Conservation (phyloP, 2,797 vertebrate species). For the Intellagama lesueurii region DNA sequence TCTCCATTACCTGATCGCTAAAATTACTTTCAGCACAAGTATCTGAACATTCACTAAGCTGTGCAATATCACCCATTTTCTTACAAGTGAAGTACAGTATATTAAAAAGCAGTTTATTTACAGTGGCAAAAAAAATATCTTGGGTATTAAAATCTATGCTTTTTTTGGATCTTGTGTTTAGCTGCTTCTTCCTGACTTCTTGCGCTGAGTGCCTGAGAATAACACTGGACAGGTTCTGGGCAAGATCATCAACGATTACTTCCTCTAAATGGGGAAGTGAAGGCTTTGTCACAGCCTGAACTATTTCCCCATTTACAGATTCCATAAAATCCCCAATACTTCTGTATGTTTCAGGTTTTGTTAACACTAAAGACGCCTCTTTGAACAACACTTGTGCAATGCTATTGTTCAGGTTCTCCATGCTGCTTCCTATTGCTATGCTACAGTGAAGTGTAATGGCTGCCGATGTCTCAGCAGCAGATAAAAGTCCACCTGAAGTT, state of each 20-base stretch:
- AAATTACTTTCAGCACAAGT: constrained; percentile 70
- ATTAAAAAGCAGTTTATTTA: constrained; percentile 88
- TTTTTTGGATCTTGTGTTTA: constrained; percentile 71
- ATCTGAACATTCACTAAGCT: constrained; percentile 74
- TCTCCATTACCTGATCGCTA: constrained; percentile 65
- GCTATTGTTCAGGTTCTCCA: constrained; percentile 85
- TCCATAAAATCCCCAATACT: constrained; percentile 88
- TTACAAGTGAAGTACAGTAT: constrained; percentile 89
- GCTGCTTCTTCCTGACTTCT: constrained; percentile 83
- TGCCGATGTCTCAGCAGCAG: constrained; percentile 84
- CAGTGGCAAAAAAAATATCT: constrained; percentile 84
- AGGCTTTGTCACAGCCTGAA: constrained; percentile 85
- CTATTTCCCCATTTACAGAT: constrained; percentile 86
- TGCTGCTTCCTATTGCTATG: constrained; percentile 81
- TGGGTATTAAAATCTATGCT: constrained; percentile 70
- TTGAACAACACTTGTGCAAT: constrained; percentile 89
- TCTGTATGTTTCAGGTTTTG: constrained; percentile 82
- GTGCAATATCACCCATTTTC: constrained; percentile 86
- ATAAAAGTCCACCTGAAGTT: constrained; percentile 82
- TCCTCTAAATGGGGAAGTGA: constrained; percentile 79
- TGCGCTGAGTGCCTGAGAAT: constrained; percentile 90
- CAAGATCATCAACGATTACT: constrained; percentile 84
- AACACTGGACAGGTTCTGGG: constrained; percentile 87
- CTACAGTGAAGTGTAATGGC: constrained; percentile 83
- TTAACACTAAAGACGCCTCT: constrained; percentile 87